phyloP scores from a whole-genome alignment of 2,113 vertebrate genomes.

The Tragelaphus buxtoni region DNA sequence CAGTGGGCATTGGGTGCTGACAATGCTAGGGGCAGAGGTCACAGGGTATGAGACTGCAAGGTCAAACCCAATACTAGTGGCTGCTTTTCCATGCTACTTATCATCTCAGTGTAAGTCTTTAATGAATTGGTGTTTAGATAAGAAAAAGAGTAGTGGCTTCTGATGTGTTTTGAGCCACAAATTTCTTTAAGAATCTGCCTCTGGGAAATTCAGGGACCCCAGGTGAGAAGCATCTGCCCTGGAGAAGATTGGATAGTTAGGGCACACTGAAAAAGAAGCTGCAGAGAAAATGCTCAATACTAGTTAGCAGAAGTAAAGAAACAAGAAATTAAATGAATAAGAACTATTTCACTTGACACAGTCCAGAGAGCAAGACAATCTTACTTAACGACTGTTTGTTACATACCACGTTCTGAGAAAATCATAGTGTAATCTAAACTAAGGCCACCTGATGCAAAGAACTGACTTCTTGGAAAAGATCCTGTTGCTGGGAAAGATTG shows the following conservation, averaged over 20 bases:
- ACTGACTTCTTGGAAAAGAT: background rate
- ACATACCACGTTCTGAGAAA: background rate
- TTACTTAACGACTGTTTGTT: slow-evolving; percentile 52
- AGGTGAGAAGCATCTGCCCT: slow-evolving; percentile 21
- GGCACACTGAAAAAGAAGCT: slow-evolving; percentile 82
- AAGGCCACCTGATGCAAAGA: background rate
- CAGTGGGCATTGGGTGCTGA: background rate
- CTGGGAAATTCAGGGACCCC: slow-evolving; percentile 80
- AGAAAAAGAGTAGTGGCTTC: slow-evolving; percentile 53
- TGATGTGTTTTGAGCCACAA: background rate
- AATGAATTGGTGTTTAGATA: slow-evolving; percentile 29
- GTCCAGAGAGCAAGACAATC: slow-evolving; percentile 51
- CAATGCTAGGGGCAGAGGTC: background rate
- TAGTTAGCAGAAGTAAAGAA: slow-evolving; percentile 80
- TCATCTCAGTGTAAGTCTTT: slow-evolving; percentile 37
- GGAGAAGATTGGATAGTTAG: slow-evolving; percentile 78
- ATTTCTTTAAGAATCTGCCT: background rate
- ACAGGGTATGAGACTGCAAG: background rate
- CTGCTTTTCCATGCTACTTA: slow-evolving; percentile 18
- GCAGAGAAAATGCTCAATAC: slow-evolving; percentile 84
- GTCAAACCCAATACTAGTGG: background rate
- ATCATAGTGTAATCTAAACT: background rate
- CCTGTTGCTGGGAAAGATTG: background rate
- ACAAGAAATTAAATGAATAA: slow-evolving; percentile 73
- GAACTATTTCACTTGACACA: slow-evolving; percentile 66